Percentiles rank a stretch among this genome's conserved stretches.
phyloP scores from a whole-genome alignment of 2,113 vertebrate genomes.

The Abramis brama region DNA sequence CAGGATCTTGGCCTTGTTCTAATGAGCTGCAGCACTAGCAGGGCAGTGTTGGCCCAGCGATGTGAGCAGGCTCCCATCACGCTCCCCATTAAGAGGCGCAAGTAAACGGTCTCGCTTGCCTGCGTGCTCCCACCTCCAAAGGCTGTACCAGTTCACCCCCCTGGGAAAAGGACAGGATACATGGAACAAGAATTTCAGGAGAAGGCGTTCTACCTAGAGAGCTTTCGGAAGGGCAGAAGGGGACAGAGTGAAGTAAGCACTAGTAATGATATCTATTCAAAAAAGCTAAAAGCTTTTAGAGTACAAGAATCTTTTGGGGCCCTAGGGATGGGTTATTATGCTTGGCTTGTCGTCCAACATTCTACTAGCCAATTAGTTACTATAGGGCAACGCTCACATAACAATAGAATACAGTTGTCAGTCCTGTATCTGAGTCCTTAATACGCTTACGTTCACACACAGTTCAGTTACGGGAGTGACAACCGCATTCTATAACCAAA shows the following conservation, averaged over 20 bases:
- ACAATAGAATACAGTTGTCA: too few relatives aligned
- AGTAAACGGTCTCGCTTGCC: slow-evolving; percentile 54
- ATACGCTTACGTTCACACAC: too few relatives aligned
- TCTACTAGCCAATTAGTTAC: not conserved
- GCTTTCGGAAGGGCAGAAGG: not conserved
- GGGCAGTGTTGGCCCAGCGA: slow-evolving; percentile 60
- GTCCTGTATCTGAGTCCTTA: too few relatives aligned
- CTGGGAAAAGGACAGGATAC: slow-evolving; percentile 4
- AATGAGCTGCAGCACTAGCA: slow-evolving; percentile 76
- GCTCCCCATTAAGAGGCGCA: slow-evolving; percentile 62
- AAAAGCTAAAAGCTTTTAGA: slow-evolving; percentile 22
- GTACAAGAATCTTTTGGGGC: not conserved
- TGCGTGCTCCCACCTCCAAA: slow-evolving; percentile 44
- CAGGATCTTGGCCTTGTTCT: slow-evolving; percentile 71
- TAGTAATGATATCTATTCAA: not conserved
- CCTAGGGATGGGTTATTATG: not conserved
- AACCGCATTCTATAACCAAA: too few relatives aligned
- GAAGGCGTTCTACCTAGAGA: not conserved
- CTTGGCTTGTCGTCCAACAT: not conserved
- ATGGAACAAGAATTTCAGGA: slow-evolving; percentile 3
- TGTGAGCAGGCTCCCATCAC: slow-evolving; percentile 67
- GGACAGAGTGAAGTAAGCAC: not conserved
- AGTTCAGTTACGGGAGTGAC: too few relatives aligned
- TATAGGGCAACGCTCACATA: not conserved
- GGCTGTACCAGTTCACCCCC: slow-evolving; percentile 27